These are phyloP conservation scores for Bucorvus abyssinicus DNA, from an alignment of 2,797 vertebrate genomes.

Conservation along the genomic window DNA sequence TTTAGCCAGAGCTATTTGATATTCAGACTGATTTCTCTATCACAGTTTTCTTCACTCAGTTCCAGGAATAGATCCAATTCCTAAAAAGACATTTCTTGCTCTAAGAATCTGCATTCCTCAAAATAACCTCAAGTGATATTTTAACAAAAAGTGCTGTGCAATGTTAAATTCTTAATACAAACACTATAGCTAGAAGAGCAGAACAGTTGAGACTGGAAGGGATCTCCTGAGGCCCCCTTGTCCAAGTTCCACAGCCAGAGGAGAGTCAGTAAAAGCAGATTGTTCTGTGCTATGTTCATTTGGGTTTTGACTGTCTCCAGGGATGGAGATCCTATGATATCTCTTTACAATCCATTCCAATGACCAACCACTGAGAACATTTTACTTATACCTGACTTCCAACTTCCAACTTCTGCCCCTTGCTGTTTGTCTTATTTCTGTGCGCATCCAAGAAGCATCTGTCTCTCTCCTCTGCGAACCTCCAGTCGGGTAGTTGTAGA, in stretches of 20 bases:
- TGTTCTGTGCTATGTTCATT: fast-evolving
- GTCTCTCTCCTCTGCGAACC: background rate
- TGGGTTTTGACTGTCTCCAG: background rate
- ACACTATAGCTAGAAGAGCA: background rate
- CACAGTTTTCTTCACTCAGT: background rate
- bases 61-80: background rate
- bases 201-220: background rate
- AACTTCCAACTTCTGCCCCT: background rate
- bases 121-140: background rate
- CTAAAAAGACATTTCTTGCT: background rate
- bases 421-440: background rate
- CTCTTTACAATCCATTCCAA: background rate
- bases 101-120: background rate
- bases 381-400: background rate
- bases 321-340: fast-evolving
- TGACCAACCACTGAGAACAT: background rate
- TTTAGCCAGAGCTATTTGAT: background rate
- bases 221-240: background rate
- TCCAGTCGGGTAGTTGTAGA: background rate
- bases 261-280: background rate
- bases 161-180: background rate
- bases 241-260: background rate
- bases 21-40: background rate
- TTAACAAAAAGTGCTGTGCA: background rate
- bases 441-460: background rate